A percentile compares a stretch with the other conserved stretches of the same genome.
Evolutionary conservation across 2,888 invertebrate species (phyloP).

Genomic region (Drosophila tripunctata): DNA sequence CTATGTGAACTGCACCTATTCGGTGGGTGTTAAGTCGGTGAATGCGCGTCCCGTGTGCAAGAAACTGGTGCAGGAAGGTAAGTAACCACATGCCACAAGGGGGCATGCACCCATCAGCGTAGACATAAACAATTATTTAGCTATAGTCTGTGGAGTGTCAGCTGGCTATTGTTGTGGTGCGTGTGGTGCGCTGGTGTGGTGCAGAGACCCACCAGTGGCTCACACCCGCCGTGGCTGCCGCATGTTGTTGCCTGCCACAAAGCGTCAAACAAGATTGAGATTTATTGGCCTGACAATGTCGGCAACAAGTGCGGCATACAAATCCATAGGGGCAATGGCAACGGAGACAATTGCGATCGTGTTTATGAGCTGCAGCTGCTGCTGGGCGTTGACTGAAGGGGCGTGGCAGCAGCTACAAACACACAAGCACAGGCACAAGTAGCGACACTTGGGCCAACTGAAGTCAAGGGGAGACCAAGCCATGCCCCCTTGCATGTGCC

Average conservation of each 20-base stretch:
- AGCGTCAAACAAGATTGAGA: constrained; percentile 80
- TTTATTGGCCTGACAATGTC: constrained; percentile 72
- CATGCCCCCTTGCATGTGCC: constrained; percentile 65
- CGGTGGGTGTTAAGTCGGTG: constrained; percentile 84
- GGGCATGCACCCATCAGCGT: background rate
- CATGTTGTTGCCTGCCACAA: constrained; percentile 66
- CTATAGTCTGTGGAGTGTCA: constrained; percentile 44
- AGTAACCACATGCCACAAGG: constrained; percentile 81
- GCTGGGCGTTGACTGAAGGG: constrained; percentile 61
- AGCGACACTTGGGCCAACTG: constrained; percentile 71
- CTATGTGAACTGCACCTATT: constrained; percentile 84
- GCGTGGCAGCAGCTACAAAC: constrained; percentile 59
- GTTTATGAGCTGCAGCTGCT: constrained; percentile 1
- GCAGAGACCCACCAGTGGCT: constrained; percentile 56
- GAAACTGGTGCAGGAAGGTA: constrained; percentile 90
- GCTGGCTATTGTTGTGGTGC: constrained; percentile 27
- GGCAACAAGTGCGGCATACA: constrained; percentile 66
- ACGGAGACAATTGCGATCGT: constrained; percentile 52
- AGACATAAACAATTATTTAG: constrained; percentile 40
- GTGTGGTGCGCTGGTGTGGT: constrained; percentile 8
- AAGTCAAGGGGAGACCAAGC: constrained; percentile 18
- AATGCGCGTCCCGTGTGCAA: constrained; percentile 88
- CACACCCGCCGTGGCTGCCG: constrained; percentile 54
- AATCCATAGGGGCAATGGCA: constrained; percentile 50
- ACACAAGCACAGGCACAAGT: constrained; percentile 50